phyloP scores from a whole-genome alignment of 2,888 invertebrate species.

The Diabrotica balteata region DNA sequence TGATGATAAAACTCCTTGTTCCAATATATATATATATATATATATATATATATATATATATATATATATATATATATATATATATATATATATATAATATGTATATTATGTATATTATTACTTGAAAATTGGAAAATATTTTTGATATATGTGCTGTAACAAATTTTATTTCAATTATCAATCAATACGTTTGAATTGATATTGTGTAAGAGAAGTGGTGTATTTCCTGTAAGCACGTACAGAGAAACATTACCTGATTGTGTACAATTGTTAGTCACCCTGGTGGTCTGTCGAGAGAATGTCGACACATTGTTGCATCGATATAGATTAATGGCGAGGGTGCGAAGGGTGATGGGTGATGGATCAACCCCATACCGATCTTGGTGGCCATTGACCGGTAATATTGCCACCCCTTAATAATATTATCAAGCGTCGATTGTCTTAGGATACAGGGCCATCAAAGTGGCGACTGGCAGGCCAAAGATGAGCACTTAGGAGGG shows the following conservation, averaged over 20 bases:
- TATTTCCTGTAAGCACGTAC: not conserved
- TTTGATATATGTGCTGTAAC: too few species aligned
- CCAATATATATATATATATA: too few species aligned
- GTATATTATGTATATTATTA: too few species aligned
- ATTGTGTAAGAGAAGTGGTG: not conserved
- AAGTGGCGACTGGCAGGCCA: constrained; percentile 49
- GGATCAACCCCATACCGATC: constrained; percentile 42
- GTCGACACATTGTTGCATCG: constrained; percentile 56
- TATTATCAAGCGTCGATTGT: constrained; percentile 53
- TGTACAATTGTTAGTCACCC: constrained; percentile 15
- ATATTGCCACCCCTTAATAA: constrained; percentile 52
- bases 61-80: too few species aligned
- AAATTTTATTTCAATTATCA: too few species aligned
- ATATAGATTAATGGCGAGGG: constrained; percentile 53
- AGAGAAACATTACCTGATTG: constrained; percentile 14
- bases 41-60: too few species aligned
- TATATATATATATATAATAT: too few species aligned
- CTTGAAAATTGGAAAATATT: too few species aligned
- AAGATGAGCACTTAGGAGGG: constrained; percentile 52
- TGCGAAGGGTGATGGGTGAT: constrained; percentile 30
- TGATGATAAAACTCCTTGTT: too few species aligned
- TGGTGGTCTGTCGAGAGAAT: constrained; percentile 31
- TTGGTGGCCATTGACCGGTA: constrained; percentile 49
- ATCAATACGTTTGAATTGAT: too few species aligned
- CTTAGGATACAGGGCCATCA: constrained; percentile 52